These are phyloP conservation scores for Microplitis deprimator DNA, from an alignment of 2,888 invertebrate genomes.

Conservation along the genomic window DNA sequence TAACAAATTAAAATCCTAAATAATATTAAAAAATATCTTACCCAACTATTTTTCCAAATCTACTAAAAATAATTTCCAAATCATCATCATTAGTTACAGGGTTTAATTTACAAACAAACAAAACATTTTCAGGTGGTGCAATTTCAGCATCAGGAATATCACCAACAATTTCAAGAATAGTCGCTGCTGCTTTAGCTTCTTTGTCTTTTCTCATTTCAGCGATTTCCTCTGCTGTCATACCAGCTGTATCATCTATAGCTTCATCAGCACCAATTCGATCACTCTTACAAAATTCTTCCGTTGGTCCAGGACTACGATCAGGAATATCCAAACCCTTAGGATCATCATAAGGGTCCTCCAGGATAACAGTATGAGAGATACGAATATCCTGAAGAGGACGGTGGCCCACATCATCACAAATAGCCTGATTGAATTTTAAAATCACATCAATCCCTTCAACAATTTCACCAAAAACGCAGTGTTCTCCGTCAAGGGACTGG, in stretches of 20 bases:
- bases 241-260: constrained; percentile 90
- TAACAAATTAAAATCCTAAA: constrained; percentile 21
- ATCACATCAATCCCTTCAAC: constrained; percentile 92
- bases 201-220: constrained; percentile 89
- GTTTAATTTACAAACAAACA: constrained; percentile 99
- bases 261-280: constrained; percentile 95
- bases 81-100: constrained; percentile 98
- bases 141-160: constrained; percentile 98
- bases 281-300: constrained; percentile 84
- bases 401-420: constrained; percentile 91
- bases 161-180: constrained; percentile 98
- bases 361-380: constrained; percentile 94
- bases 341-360: constrained; percentile 97
- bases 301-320: constrained; percentile 90
- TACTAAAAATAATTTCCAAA: constrained; percentile 96
- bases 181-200: constrained; percentile 96
- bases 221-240: constrained; percentile 87
- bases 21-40: constrained; percentile 57
- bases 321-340: constrained; percentile 84
- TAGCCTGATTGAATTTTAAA: constrained; percentile 91
- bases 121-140: constrained; percentile 98
- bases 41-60: constrained; percentile 92
- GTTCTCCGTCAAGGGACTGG: constrained; percentile 89
- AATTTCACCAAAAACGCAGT: constrained; percentile 97
- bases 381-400: constrained; percentile 96